Evolutionary conservation across 2,113 vertebrate genomes (phyloP), one percentile per base, ranked within the genome.

Genomic region (Stercorarius parasiticus): DNA sequence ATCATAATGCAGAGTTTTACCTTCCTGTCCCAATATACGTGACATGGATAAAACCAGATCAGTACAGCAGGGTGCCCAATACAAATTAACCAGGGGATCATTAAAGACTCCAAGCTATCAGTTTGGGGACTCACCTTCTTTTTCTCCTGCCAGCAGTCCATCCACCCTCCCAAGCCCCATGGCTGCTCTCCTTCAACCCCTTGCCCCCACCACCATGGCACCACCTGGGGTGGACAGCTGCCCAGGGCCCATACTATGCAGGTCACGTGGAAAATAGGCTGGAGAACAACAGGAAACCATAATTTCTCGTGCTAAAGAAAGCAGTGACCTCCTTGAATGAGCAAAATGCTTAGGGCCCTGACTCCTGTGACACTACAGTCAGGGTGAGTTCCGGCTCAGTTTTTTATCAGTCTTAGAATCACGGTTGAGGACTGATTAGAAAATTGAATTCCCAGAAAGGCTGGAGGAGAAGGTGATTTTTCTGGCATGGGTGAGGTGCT

Each of bases 251-350:
- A 2, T 45, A 29, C 36, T 32, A 53, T 7, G 15, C 11, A 52
- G 10, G 4, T 53, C 21, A 27, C 1, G 1, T 13, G 43, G 78
- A 65, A 93, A 94, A 82, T 1, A 72, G 36, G 8, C 27, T 76
- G 40, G 38, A 85, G 21, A 82, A 38, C 26, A 69, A 40, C 5
- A 61, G 27, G 8, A 91, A 85, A 78, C 12, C 8, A 59, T 34
- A 0, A 0, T 47, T 84, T 50, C 10, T 89, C 0, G 0, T 45
- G 43, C 43, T 72, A 67, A 74, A 91, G 34, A 67, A 55, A 11
- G 4, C 32, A 84, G 22, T 9, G 49, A 90, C 27, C 47, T 49
- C 47, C 47, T 49, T 1, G 4, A 66, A 73, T 1, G 1, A 83
- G 58, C 36, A 80, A 86, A 95, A 93, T 36, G 20, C 34, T 83